phyloP scores from a whole-genome alignment of 1,140 invertebrate genomes.

The Geopemphigus sp. region DNA sequence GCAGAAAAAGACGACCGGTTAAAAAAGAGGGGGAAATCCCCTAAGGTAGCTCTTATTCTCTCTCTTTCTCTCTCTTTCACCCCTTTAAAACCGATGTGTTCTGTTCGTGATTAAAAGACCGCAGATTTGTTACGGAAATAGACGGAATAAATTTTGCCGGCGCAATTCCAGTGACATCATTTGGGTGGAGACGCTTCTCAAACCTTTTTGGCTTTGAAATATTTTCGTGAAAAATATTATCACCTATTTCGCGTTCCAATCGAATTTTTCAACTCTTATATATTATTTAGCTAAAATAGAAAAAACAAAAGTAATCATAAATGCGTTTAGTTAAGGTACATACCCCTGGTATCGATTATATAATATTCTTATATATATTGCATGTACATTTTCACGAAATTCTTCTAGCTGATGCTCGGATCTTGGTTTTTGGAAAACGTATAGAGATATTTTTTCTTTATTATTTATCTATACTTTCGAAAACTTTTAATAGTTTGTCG shows the following conservation, averaged over 20 bases:
- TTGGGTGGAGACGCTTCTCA: not conserved
- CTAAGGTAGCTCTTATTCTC: constrained; percentile 10
- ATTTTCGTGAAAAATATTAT: not conserved
- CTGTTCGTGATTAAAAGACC: constrained; percentile 46
- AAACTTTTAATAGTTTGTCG: constrained; percentile 10
- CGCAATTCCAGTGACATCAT: constrained; percentile 22
- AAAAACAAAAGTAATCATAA: too few species aligned
- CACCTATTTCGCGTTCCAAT: not conserved
- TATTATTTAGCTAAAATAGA: too few species aligned
- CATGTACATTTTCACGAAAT: not conserved
- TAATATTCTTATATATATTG: too few species aligned
- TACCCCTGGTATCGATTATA: not conserved
- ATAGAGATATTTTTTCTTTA: not conserved
- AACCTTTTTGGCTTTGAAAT: constrained; percentile 21
- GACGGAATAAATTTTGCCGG: constrained; percentile 12
- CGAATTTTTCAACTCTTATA: too few species aligned
- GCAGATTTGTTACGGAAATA: constrained; percentile 35
- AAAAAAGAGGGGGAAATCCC: not conserved
- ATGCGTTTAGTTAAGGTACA: not conserved
- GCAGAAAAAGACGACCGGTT: not conserved
- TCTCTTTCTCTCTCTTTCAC: too few species aligned
- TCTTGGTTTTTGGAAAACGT: not conserved
- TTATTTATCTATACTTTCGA: constrained; percentile 10
- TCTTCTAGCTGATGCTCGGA: not conserved
- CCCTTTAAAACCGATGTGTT: constrained; percentile 34